Base-by-base conservation (phyloP, 2,113 vertebrate species). In the Plectropomus leopardus region DNA sequence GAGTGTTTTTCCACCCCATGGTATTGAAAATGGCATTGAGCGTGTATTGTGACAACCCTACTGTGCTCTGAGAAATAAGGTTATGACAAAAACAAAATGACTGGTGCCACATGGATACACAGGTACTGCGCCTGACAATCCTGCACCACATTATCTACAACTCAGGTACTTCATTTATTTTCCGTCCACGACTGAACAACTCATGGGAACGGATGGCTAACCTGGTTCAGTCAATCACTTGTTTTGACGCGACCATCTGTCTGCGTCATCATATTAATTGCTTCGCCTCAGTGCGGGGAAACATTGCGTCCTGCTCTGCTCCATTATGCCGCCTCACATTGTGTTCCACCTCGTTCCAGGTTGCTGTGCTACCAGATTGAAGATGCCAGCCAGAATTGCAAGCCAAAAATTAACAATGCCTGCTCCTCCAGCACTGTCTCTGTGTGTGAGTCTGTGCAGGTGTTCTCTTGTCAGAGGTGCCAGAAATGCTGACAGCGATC, bases 211-310 rank as follows among this genome's bases (percentile, higher is more conserved):
- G 48, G 32, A 70, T 26, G 63, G 71, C 48, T 63, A 83, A 83
- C 83, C 83, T 42, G 85, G 34, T 85, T 75, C 76, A 78, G 76
- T 83, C 78, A 80, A 44, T 79, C 78, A 83, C 23, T 51, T 4
- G 58, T 23, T 70, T 8, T 69, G 88, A 79, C 82, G 67, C 76
- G 9, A 10, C 80, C 72, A 82, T 84, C 84, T 75, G 80, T 82
- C 86, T 76, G 54, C 24, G 15, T 28, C 26, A 40, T 85, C 72
- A 68, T n/a, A 72, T 72, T 86, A 87, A 86, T 77, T 81, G 85
- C 71, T 61, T 50, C n/a, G 9, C 34, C 76, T 68, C 71, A 3
- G 32, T 5, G 58, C 11, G 13, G n/a, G 50, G 72, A 59, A 66
- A 80, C 79, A 80, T 23, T 0, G 60, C 54, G 83, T 78, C 60